phyloP scores from a whole-genome alignment of 2,113 vertebrate species.

The Python bivittatus region DNA sequence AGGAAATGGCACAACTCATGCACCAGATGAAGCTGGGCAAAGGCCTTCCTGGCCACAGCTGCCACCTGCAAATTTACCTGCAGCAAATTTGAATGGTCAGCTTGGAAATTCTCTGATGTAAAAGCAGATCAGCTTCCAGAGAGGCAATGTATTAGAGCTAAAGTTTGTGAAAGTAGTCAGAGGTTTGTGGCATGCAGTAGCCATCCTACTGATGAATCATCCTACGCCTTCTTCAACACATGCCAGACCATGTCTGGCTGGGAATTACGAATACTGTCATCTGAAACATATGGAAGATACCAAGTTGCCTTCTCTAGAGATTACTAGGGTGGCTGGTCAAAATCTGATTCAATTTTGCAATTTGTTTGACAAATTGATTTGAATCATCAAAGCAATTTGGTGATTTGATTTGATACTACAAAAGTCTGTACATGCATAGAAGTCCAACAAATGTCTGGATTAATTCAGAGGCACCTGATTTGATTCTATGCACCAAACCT shows the following conservation, averaged over 20 bases:
- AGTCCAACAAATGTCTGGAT: not conserved
- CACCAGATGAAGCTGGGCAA: too few relatives aligned
- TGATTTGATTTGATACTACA: not conserved
- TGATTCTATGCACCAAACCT: not conserved
- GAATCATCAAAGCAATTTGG: not conserved
- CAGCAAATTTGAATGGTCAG: not conserved
- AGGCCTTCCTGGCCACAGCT: too few relatives aligned
- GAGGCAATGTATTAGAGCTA: not conserved
- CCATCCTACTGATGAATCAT: not conserved
- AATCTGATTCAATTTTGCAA: not conserved
- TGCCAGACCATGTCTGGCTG: not conserved
- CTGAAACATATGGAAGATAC: not conserved
- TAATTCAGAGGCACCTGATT: not conserved
- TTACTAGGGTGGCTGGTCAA: not conserved
- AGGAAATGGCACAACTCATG: too few relatives aligned
- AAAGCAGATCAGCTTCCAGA: not conserved
- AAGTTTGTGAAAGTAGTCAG: not conserved
- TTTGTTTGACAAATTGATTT: not conserved
- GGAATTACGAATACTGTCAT: not conserved
- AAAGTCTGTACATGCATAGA: not conserved
- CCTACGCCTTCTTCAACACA: not conserved
- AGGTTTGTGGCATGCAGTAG: not conserved
- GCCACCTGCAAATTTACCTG: not conserved
- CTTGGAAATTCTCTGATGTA: not conserved
- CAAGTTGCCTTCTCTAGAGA: not conserved